Conservation (phyloP, 2,888 invertebrate genomes). For the Dione juno region DNA sequence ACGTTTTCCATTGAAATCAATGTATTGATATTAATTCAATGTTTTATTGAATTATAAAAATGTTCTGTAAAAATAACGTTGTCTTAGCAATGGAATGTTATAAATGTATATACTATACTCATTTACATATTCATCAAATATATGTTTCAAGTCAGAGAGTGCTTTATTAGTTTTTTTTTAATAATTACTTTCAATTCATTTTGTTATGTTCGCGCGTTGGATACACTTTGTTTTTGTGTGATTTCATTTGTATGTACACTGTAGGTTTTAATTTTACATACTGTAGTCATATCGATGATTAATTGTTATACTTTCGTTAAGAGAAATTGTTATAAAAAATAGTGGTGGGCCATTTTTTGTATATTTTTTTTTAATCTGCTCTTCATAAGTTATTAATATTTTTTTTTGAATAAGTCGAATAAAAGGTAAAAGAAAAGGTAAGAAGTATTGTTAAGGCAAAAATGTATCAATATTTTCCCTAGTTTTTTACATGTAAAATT, state of each 20-base stretch:
- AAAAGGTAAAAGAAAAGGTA: no score
- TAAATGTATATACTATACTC: no score
- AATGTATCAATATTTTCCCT: no score
- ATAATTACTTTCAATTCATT: background rate
- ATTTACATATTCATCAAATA: background rate
- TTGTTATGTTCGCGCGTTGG: background rate
- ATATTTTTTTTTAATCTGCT: background rate
- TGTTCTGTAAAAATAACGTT: no score
- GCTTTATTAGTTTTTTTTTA: background rate
- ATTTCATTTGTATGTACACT: slow-evolving; percentile 6
- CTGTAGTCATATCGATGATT: background rate
- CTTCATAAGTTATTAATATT: no score
- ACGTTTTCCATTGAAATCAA: no score
- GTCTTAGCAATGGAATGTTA: no score
- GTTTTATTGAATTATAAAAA: no score
- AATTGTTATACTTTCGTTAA: background rate
- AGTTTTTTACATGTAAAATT: no score
- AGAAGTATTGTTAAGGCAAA: no score
- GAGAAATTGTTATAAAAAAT: background rate
- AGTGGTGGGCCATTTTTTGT: slow-evolving; percentile 3
- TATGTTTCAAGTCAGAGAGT: background rate
- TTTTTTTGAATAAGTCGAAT: no score
- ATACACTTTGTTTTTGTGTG: slow-evolving; percentile 2
- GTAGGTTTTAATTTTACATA: background rate
- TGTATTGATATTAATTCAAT: no score